Evolutionary conservation across 2,888 invertebrate genomes (phyloP).

Genomic region (Pristionchus arcanus): DNA sequence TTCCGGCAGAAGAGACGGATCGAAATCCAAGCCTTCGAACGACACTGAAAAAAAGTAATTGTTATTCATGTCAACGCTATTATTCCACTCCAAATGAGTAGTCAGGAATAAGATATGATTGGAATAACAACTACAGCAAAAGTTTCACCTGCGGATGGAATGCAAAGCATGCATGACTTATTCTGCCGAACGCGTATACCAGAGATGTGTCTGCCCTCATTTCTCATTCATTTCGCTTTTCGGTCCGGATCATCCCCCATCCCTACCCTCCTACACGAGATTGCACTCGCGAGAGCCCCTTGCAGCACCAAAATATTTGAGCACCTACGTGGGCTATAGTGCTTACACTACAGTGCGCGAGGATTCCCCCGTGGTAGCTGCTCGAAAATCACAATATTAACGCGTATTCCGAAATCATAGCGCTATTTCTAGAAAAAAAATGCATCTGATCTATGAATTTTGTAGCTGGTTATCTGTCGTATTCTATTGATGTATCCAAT

Average conservation of each 20-base stretch:
- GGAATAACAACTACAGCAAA: neutral
- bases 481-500: neutral
- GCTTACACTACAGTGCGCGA: neutral
- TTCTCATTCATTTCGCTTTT: neutral
- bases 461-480: neutral
- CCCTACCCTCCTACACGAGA: neutral
- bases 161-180: too few relatives aligned
- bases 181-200: too few relatives aligned
- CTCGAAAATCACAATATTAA: neutral
- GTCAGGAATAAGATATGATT: neutral
- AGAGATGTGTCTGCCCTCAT: neutral
- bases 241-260: neutral
- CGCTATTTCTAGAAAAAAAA: neutral
- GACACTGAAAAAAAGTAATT: neutral
- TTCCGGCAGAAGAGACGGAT: neutral
- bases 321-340: neutral
- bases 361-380: neutral
- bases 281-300: neutral
- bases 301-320: neutral
- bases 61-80: neutral
- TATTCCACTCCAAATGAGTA: too few relatives aligned
- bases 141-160: too few relatives aligned
- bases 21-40: slow-evolving; percentile 1
- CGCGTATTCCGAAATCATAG: neutral
- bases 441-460: neutral